These are phyloP conservation scores for Chromis chromis DNA, from an alignment of 2,797 vertebrate species.

Conservation along the genomic window DNA sequence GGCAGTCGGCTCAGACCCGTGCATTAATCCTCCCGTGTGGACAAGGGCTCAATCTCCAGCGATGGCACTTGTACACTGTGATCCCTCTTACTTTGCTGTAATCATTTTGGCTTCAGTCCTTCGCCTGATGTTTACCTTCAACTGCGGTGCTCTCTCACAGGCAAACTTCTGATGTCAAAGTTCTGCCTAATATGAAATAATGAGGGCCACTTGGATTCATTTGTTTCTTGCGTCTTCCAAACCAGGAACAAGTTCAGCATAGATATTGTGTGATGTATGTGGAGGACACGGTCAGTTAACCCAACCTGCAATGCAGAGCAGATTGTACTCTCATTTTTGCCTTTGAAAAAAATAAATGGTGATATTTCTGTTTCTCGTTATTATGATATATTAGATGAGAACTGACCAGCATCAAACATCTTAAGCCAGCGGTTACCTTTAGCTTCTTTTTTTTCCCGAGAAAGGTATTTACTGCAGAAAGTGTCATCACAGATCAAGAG, in stretches of 20 bases:
- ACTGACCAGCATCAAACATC: not conserved
- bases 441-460: not conserved
- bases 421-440: slow-evolving; percentile 2
- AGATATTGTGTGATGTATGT: not conserved
- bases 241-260: not conserved
- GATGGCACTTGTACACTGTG: slow-evolving; percentile 42
- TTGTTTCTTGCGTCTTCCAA: not conserved
- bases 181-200: slow-evolving; percentile 17
- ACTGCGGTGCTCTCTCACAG: not conserved
- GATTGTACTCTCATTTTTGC: not conserved
- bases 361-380: not conserved
- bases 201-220: not conserved
- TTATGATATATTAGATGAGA: not conserved
- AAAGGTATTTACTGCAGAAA: slow-evolving; percentile 5
- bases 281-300: not conserved
- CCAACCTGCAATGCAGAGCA: not conserved
- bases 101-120: slow-evolving; percentile 34
- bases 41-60: slow-evolving; percentile 52
- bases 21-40: slow-evolving; percentile 62
- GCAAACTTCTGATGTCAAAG: slow-evolving; percentile 4
- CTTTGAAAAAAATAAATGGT: not conserved
- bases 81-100: slow-evolving; percentile 48
- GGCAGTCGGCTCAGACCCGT: slow-evolving; percentile 50
- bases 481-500: slow-evolving; percentile 43
- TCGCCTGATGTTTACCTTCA: slow-evolving; percentile 27